These are phyloP conservation scores for Alauda arvensis DNA, from an alignment of 2,797 vertebrate genomes.

Conservation along the genomic window DNA sequence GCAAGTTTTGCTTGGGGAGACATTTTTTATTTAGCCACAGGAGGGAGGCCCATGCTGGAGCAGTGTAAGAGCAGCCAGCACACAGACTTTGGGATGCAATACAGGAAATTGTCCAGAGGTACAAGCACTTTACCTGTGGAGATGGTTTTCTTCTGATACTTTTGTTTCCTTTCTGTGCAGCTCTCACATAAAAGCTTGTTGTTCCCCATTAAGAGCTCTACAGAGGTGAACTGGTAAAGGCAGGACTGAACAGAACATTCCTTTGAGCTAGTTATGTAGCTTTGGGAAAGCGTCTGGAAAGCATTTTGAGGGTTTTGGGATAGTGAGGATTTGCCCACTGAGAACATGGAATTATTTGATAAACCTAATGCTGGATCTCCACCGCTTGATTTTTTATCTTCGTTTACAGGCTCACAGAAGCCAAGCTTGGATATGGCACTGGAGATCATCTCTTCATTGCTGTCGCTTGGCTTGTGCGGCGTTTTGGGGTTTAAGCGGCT, in stretches of 20 bases:
- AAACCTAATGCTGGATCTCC: constrained; percentile 67
- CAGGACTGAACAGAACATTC: constrained; percentile 97
- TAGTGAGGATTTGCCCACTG: constrained; percentile 46
- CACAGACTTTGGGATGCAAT: neutral
- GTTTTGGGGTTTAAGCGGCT: neutral
- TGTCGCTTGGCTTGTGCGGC: neutral
- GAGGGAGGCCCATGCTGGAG: neutral
- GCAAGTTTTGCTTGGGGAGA: neutral
- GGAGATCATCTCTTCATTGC: constrained; percentile 72
- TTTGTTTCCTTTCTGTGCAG: constrained; percentile 86
- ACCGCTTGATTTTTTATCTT: constrained; percentile 33
- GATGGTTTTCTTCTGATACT: constrained; percentile 76
- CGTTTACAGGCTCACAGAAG: constrained; percentile 68
- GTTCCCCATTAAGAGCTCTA: constrained; percentile 96
- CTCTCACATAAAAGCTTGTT: constrained; percentile 95
- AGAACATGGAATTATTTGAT: constrained; percentile 51
- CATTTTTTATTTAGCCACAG: neutral
- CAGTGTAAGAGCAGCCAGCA: neutral
- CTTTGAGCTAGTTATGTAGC: constrained; percentile 90
- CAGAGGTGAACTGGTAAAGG: constrained; percentile 95
- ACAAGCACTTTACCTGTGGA: constrained; percentile 72
- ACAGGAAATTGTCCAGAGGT: neutral
- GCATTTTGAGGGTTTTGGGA: constrained; percentile 77
- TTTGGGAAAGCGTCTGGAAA: constrained; percentile 92
- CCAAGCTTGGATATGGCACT: constrained; percentile 80